A percentile compares a stretch with the other conserved stretches of the same genome.
These are phyloP conservation scores for Nestor notabilis DNA, from an alignment of 2,113 vertebrate species.

Conservation along the genomic window DNA sequence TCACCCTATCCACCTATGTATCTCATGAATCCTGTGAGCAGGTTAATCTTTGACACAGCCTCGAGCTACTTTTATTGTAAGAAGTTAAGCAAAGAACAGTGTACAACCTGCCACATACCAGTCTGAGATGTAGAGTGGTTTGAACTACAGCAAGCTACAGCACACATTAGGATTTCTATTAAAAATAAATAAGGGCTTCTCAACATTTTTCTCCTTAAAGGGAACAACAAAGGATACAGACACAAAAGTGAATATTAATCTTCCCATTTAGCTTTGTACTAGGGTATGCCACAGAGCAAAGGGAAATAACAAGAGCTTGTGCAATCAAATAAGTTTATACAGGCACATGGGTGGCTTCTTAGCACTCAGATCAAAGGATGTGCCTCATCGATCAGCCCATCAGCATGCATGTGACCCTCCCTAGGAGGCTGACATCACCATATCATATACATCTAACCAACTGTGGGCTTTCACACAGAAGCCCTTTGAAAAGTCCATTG, in stretches of 20 bases:
- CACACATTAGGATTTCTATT: neutral
- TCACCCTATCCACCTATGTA: neutral
- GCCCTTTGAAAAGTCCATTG: neutral
- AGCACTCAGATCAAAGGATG: neutral
- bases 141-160: neutral
- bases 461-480: neutral
- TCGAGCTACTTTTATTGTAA: slow-evolving; percentile 37
- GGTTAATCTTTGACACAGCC: slow-evolving; percentile 63
- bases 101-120: slow-evolving; percentile 13
- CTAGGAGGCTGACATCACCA: neutral
- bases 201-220: slow-evolving; percentile 18
- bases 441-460: neutral
- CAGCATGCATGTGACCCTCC: neutral
- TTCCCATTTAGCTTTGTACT: slow-evolving; percentile 7
- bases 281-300: neutral
- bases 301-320: neutral
- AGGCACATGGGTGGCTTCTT: neutral
- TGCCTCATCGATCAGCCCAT: neutral
- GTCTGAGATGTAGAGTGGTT: neutral
- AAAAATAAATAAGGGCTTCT: slow-evolving; percentile 64
- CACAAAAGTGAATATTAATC: slow-evolving; percentile 57
- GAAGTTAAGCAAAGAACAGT: slow-evolving; percentile 32
- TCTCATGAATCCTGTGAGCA: neutral
- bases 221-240: slow-evolving; percentile 18
- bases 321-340: neutral